phyloP scores from a whole-genome alignment of 2,888 invertebrate species.

The Hipparchia semele region DNA sequence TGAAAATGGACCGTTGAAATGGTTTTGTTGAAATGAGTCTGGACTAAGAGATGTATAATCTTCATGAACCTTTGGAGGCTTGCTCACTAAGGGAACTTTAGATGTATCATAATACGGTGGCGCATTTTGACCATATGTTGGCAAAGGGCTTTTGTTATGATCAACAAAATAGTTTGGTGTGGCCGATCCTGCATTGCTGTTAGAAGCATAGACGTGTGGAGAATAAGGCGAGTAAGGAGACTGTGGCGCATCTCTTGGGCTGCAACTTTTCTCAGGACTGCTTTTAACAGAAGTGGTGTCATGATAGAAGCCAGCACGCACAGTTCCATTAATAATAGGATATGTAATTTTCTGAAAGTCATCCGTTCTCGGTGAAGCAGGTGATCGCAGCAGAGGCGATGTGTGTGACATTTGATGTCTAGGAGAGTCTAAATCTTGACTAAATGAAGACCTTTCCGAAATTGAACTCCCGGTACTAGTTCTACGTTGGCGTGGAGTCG shows the following conservation, averaged over 20 bases:
- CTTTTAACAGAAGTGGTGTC: slow-evolving; percentile 93
- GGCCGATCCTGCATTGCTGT: slow-evolving; percentile 60
- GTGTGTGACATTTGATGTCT: slow-evolving; percentile 89
- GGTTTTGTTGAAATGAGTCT: slow-evolving; percentile 79
- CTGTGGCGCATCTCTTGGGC: slow-evolving; percentile 88
- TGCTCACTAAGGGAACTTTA: slow-evolving; percentile 71
- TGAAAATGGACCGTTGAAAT: slow-evolving; percentile 69
- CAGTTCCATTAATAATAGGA: slow-evolving; percentile 90
- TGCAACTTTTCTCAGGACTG: slow-evolving; percentile 92
- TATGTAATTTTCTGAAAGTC: slow-evolving; percentile 87
- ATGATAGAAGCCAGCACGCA: slow-evolving; percentile 94
- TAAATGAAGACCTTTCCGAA: slow-evolving; percentile 90
- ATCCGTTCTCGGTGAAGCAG: slow-evolving; percentile 90
- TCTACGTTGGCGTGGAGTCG: slow-evolving; percentile 84
- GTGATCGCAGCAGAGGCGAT: slow-evolving; percentile 88
- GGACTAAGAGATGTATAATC: slow-evolving; percentile 82
- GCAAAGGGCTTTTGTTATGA: slow-evolving; percentile 73
- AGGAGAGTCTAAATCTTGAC: slow-evolving; percentile 89
- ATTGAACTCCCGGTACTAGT: slow-evolving; percentile 91
- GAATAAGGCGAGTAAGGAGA: slow-evolving; percentile 76
- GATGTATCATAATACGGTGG: slow-evolving; percentile 85
- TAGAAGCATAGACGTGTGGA: slow-evolving; percentile 75
- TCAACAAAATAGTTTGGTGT: slow-evolving; percentile 74
- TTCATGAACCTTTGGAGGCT: slow-evolving; percentile 78
- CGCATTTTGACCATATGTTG: slow-evolving; percentile 74